Evolutionary conservation across 2,888 invertebrate genomes (phyloP).

Genomic region (Tanaodytes sp.): DNA sequence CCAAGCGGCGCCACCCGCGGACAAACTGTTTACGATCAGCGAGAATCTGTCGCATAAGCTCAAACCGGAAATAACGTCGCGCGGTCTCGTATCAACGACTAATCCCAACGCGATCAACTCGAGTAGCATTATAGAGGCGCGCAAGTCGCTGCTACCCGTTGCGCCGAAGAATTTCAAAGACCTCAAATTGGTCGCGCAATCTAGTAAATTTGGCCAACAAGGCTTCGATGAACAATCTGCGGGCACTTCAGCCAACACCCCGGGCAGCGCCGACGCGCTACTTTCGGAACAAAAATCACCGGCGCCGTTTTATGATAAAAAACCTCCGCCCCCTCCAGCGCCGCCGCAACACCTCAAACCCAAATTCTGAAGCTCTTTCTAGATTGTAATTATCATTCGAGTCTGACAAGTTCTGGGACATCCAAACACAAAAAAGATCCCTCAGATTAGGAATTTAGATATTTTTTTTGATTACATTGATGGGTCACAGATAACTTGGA

Average conservation of each 20-base stretch:
- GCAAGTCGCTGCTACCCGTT: conserved; percentile 64
- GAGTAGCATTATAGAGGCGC: conserved; percentile 71
- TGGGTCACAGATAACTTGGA: no score
- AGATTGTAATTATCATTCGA: no score
- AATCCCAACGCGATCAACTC: conserved; percentile 75
- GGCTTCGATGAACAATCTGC: conserved; percentile 61
- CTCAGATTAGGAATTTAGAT: no score
- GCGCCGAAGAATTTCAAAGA: conserved; percentile 63
- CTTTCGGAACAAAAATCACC: conserved; percentile 17
- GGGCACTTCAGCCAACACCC: conserved; percentile 50
- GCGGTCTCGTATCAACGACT: conserved; percentile 79
- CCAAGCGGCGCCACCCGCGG: conserved; percentile 25
- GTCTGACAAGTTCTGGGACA: no score
- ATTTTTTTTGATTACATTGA: no score
- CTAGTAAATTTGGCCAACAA: conserved; percentile 58
- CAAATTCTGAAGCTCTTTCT: conserved; percentile 59
- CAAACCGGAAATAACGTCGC: conserved; percentile 76
- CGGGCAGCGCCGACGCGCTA: conserved; percentile 54
- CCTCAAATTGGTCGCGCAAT: conserved; percentile 62
- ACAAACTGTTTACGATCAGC: conserved; percentile 63
- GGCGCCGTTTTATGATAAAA: conserved; percentile 61
- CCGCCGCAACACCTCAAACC: conserved; percentile 66
- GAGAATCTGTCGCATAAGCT: conserved; percentile 59
- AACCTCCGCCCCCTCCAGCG: conserved; percentile 70
- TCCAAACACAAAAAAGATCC: no score